Base-by-base conservation (phyloP, 2,888 invertebrate genomes). In the Spialia ferax region DNA sequence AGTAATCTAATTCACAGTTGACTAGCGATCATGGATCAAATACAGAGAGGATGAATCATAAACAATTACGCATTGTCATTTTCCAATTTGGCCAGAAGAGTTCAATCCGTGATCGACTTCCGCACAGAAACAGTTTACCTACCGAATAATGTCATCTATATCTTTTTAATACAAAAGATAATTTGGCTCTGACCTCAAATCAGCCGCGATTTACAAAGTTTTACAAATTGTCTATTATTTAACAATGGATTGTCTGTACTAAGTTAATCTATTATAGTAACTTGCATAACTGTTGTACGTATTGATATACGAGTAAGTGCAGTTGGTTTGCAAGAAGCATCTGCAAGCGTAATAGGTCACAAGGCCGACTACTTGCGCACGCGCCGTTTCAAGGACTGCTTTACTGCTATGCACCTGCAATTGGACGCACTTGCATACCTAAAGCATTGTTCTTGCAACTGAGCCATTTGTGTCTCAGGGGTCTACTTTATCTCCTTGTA, bases 291-390 rank as follows among this genome's bases (percentile, higher is more conserved):
- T 64, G 42, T 42, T 2, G 57, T n/a, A n/a, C n/a, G n/a, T 32
- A 6, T 29, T 15, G 11, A 23, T 22, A n/a, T n/a, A n/a, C n/a
- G n/a, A n/a, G 23, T 7, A 13, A 55, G 63, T 65, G 63, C 63
- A 18, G 69, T 75, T 74, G 71, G 10, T 50, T 11, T 50, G 22
- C n/a, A n/a, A 22, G 22, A 23, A 50, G 57, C 79, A 80, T 77
- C 74, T 78, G 77, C 81, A 88, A 91, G 90, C 75, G 73, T 77
- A 80, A 91, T 91, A 91, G 91, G 92, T 92, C 90, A 91, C 84
- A 84, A 87, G 89, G 91, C 89, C 89, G 80, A 48, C 18, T 48
- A 11, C 48, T 48, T 8, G 48, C 20, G 48, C 45, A 18, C 48
- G 48, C 5, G 48, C 48, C 48, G 48, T 48, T 20, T 48, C 20